A percentile compares a stretch with the other conserved stretches of the same genome.
Conservation (phyloP, 2,113 vertebrate species). For the Macheiramphus alcinus region DNA sequence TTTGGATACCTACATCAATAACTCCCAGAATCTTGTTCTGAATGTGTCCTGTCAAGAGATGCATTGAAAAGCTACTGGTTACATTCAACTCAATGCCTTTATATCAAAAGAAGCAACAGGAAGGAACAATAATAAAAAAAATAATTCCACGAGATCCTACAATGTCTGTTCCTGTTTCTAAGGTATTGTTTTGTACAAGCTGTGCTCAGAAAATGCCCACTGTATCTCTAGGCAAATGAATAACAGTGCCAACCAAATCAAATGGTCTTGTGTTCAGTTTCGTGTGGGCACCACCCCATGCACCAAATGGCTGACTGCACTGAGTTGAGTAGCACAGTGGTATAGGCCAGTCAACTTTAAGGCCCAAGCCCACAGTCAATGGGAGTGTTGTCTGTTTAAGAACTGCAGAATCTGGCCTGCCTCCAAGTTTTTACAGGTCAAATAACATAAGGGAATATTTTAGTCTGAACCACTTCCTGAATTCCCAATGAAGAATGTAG, state of each 20-base stretch:
- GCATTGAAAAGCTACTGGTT: rapidly evolving
- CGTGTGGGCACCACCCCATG: rapidly evolving
- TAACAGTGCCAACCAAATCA: not conserved
- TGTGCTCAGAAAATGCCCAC: not conserved
- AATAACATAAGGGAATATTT: constrained; percentile 73
- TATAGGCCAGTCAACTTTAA: not conserved
- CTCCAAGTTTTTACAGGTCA: constrained; percentile 72
- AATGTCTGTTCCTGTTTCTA: not conserved
- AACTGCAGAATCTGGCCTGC: constrained; percentile 40
- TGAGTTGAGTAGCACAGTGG: not conserved
- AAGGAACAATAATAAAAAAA: not conserved
- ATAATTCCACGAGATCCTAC: not conserved
- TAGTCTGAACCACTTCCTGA: constrained; percentile 74
- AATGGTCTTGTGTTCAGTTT: not conserved
- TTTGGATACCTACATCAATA: not conserved
- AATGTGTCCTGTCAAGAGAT: not conserved
- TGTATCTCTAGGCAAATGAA: not conserved
- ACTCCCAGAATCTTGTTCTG: not conserved
- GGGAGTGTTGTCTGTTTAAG: constrained; percentile 50
- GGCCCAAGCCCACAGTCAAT: constrained; percentile 27
- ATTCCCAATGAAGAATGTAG: constrained; percentile 62
- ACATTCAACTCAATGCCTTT: not conserved
- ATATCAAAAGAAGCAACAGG: not conserved
- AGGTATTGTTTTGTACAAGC: not conserved
- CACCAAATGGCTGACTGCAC: not conserved